These are phyloP conservation scores for Metalampra italica DNA, from an alignment of 2,888 invertebrate genomes.

Conservation along the genomic window DNA sequence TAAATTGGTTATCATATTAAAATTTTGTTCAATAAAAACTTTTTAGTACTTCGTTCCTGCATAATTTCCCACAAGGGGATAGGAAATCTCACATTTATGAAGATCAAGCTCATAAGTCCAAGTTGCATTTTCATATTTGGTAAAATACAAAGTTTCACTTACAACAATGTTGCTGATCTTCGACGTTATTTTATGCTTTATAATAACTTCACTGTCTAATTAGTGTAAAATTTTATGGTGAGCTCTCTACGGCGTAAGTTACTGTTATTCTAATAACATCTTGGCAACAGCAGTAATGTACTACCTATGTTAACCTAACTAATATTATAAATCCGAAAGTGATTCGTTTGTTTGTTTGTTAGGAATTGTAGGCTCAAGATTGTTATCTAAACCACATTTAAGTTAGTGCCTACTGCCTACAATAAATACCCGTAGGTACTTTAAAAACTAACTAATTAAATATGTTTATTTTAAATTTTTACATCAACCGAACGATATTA, in stretches of 20 bases:
- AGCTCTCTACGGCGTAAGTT: constrained; percentile 19
- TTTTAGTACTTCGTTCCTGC: background rate
- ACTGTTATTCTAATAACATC: too few species aligned
- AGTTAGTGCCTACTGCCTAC: too few species aligned
- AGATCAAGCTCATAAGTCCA: constrained; percentile 6
- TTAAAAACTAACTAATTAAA: too few species aligned
- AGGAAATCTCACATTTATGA: constrained; percentile 1
- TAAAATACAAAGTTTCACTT: constrained; percentile 31
- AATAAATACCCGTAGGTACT: too few species aligned
- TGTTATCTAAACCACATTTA: too few species aligned
- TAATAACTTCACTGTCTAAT: constrained; percentile 45
- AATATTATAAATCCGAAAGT: too few species aligned
- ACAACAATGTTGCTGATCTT: constrained; percentile 32
- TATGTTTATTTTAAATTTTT: too few species aligned
- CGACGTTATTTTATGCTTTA: constrained; percentile 53
- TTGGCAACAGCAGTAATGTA: too few species aligned
- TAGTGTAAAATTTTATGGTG: constrained; percentile 44
- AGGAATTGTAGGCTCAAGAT: too few species aligned
- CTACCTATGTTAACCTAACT: too few species aligned
- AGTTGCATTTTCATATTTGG: constrained; percentile 22
- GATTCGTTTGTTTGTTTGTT: too few species aligned
- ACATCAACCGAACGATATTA: too few species aligned
- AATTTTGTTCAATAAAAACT: constrained; percentile 1
- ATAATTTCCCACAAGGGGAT: background rate
- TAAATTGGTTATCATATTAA: background rate